These are phyloP conservation scores for Pachycephala philippinensis DNA, from an alignment of 2,113 vertebrate species.

Conservation along the genomic window DNA sequence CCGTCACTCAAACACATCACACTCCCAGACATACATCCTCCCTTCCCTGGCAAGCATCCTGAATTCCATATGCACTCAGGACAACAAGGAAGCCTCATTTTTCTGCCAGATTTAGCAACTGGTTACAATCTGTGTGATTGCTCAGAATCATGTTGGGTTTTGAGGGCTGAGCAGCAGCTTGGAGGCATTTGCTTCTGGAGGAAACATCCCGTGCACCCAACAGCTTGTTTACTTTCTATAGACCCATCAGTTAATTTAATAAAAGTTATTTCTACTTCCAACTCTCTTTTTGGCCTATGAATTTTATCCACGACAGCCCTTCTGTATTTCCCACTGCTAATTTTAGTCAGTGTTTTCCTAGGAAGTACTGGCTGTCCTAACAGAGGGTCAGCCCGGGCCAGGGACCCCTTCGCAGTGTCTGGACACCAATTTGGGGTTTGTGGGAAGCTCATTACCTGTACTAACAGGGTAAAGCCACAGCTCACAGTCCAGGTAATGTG, in stretches of 20 bases:
- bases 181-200: neutral
- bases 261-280: neutral
- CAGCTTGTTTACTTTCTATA: neutral
- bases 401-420: neutral
- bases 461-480: neutral
- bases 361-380: neutral
- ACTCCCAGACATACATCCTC: neutral
- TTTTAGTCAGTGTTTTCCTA: neutral
- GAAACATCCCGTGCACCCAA: neutral
- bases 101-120: conserved; percentile 15
- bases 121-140: neutral
- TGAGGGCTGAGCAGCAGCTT: neutral
- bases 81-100: neutral
- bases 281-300: neutral
- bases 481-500: neutral
- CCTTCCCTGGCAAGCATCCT: neutral
- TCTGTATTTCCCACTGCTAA: neutral
- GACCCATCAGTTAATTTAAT: neutral
- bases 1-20: neutral
- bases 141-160: neutral
- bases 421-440: neutral
- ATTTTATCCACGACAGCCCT: neutral
- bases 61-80: neutral
- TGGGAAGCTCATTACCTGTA: neutral
- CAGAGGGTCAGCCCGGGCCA: neutral